Base-by-base conservation (phyloP, 2,888 invertebrate genomes). In the Eumerus sabulonum region DNA sequence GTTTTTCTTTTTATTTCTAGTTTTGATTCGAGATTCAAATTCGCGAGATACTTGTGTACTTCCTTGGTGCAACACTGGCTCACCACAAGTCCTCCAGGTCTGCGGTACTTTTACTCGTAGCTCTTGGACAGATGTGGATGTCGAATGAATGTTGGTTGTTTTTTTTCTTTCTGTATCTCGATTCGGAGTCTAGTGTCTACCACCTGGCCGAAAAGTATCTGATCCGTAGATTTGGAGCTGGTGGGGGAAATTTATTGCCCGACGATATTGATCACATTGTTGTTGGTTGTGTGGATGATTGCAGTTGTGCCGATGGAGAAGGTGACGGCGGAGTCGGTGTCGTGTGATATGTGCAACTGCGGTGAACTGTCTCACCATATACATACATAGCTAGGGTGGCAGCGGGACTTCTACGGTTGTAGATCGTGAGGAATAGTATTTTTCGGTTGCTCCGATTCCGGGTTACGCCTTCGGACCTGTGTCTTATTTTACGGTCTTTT, bases 391-490 rank as follows among this genome's bases (percentile, higher is more conserved):
- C 3, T 27, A 7, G 27, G 27, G 7, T 27, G 7, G 27, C 2
- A 27, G 27, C 27, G 27, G 27, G 27, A 27, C 27, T 2, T 2
- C 27, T 7, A 7, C 67, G 45, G 36, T 50, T 63, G 67, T 60
- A 71, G 76, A 72, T 77, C 72, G 77, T 72, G 72, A 60, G 79
- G 79, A 70, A 66, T 60, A 71, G 50, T 71, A 66, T 60, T 66
- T 27, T 70, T 64, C 40, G 38, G 50, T 74, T 64, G 68, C 68
- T 64, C 73, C 68, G 68, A 79, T 73, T 79, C 79, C 79, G 79
- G 79, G 79, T 73, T 56, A 79, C 79, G 79, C 79, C 79, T 79
- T 79, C 35, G 63, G 59, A 40, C 40, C 44, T 56, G 60, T 56
- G 59, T 53, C 27, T 51, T 54, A 16, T 45, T 64, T 18, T n/a